These are phyloP conservation scores for Papilio xuthus DNA, from an alignment of 1,140 invertebrate genomes.

Conservation along the genomic window DNA sequence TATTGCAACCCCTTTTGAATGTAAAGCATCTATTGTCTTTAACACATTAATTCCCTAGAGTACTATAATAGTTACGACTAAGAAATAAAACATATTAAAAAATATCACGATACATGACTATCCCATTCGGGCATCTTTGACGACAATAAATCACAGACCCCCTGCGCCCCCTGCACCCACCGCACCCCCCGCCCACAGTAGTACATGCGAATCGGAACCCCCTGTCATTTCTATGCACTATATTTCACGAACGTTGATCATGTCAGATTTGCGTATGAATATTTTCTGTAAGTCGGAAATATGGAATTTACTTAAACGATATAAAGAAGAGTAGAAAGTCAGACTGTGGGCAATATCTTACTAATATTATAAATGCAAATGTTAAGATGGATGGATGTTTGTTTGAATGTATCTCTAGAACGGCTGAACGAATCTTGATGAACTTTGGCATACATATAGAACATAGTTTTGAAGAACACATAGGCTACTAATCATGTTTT, in stretches of 20 bases:
- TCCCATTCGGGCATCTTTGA: slow-evolving; percentile 56
- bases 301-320: not conserved
- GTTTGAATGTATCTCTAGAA: too few species aligned
- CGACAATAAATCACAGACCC: slow-evolving; percentile 65
- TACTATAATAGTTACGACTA: not conserved
- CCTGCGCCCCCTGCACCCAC: slow-evolving; percentile 43
- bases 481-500: too few species aligned
- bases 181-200: slow-evolving; percentile 52
- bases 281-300: not conserved
- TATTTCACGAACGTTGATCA: slow-evolving; percentile 11
- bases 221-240: slow-evolving; percentile 13
- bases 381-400: too few species aligned
- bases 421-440: too few species aligned
- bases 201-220: slow-evolving; percentile 61
- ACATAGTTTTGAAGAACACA: too few species aligned
- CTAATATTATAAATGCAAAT: too few species aligned
- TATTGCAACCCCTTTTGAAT: slow-evolving; percentile 10
- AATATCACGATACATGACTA: slow-evolving; percentile 48
- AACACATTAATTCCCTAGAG: not conserved
- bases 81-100: slow-evolving; percentile 24
- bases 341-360: too few species aligned
- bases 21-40: not conserved
- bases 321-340: too few species aligned
- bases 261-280: not conserved
- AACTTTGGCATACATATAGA: too few species aligned